Base-by-base conservation (phyloP, 2,888 invertebrate species). In the Polydrusus tereticollis region DNA sequence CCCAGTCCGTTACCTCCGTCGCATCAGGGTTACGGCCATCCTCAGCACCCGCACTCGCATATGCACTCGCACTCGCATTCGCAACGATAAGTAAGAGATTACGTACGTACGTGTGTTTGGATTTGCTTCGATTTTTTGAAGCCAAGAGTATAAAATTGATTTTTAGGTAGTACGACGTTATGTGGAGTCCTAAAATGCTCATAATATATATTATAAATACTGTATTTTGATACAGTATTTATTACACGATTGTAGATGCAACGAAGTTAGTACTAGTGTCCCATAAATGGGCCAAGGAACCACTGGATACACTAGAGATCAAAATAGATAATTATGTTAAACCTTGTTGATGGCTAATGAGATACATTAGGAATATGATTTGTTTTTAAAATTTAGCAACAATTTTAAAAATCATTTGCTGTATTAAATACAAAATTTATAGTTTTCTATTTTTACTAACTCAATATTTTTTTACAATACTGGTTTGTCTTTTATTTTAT, bases 61-160 rank as follows among this genome's bases (percentile, higher is more conserved):
- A 89, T 91, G 75, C 91, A 91, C 82, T 89, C 91, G 81, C 94
- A 94, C 86, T 89, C 91, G 81, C 94, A 94, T 86, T 90, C 93
- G 81, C 94, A 94, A 87, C 93, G 94, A 90, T 94, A 94, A 72
- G 21, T 47, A 7, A 29, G 18, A 14, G 52, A 26, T 4, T 50
- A 6, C 47, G 2, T 41, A 41, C n/a, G 41, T n/a, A 4, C 16
- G 1, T 55, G 0, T 16, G 3, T 29, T 16, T 18, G 21, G 29
- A 55, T 55, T 55, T n/a, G 47, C 47, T 47, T 47, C 47, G 23
- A 47, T 55, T 55, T 29, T 55, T 16, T 55, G 29, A 55, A 29
- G 29, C 52, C 3, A 55, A 29, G 14, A 52, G 52, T 29, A 52
- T 16, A 16, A 52, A 29, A 55, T 4, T 29, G 29, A 29, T 29